A percentile compares a stretch with the other conserved stretches of the same genome.
Conservation (phyloP, 1,140 invertebrate species). For the Temnothorax nylanderi region DNA sequence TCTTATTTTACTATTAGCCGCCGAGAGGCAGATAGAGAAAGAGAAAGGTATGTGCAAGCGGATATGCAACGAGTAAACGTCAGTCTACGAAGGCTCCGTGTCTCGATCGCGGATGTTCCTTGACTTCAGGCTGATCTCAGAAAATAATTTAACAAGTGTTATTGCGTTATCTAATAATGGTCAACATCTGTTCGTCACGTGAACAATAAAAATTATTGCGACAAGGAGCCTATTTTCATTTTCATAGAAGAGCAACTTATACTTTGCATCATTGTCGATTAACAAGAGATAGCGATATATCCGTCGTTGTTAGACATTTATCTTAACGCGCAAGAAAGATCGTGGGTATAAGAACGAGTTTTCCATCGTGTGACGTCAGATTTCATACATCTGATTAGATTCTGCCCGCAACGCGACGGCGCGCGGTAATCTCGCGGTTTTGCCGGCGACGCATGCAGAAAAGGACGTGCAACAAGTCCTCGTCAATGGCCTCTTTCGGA, state of each 20-base stretch:
- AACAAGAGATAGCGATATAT: not conserved
- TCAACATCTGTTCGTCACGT: not conserved
- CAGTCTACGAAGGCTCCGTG: no score
- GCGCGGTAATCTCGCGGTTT: constrained; percentile 17
- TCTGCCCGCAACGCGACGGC: not conserved
- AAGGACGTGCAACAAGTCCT: constrained; percentile 82
- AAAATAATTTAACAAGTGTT: not conserved
- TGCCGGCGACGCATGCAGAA: constrained; percentile 67
- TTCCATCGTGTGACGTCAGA: constrained; percentile 13
- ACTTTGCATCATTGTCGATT: not conserved
- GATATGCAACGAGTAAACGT: constrained; percentile 65
- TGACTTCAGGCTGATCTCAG: not conserved
- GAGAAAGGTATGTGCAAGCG: constrained; percentile 46
- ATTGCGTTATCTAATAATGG: not conserved
- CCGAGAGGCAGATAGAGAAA: constrained; percentile 27
- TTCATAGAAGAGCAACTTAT: not conserved
- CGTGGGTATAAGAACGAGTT: not conserved
- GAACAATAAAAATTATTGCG: not conserved
- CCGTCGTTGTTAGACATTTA: no score
- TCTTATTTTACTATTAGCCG: constrained; percentile 43
- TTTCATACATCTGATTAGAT: not conserved
- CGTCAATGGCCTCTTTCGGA: constrained; percentile 79
- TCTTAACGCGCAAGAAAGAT: not conserved
- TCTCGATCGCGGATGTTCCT: not conserved
- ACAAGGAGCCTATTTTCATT: not conserved